Base-by-base conservation (phyloP, 2,797 vertebrate genomes). In the Gymnocypris eckloni region DNA sequence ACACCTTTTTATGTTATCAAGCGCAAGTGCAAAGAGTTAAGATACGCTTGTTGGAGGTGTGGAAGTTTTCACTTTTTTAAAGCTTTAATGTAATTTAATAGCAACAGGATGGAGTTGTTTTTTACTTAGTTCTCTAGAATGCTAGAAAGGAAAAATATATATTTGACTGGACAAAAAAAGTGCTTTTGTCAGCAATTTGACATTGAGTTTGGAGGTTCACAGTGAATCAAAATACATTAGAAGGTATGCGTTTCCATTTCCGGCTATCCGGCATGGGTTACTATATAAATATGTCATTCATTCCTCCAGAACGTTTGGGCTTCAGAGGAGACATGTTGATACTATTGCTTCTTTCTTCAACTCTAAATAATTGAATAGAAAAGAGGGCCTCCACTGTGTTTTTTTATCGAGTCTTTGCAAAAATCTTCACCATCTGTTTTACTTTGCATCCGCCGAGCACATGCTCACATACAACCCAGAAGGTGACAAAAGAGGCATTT, bases 331-430 rank as follows among this genome's bases (percentile, higher is more conserved):
- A 92, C 76, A 82, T 89, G 91, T 92, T 93, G 86, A 90, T 87
- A 89, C 90, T 90, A 84, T 82, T 81, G 88, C 89, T 90, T 93
- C 90, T 92, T 94, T 93, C 90, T 93, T 93, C 91, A 89, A 93
- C 91, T 93, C 91, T 95, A 94, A 96, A 95, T 95, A 95, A 95
- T 96, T 95, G 92, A 95, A 94, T 90, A 95, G 92, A 93, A 83
- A 87, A 87, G 88, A 91, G 92, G 93, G 93, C 93, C 94, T 95
- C 94, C 89, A 90, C 91, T 92, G 94, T 93, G 91, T 94, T 94
- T 95, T 72, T 91, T 92, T 93, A 92, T 94, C 91, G 91, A 94
- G 93, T 91, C 93, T 94, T 92, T 56, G 92, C 41, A 86, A 90
- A 89, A 92, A 93, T 93, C 87, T 89, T 84, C 89, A 90, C 93